Evolutionary conservation across 2,113 vertebrate species (phyloP), one percentile per base, ranked within the genome.

Genomic region (Laticauda laticaudata): DNA sequence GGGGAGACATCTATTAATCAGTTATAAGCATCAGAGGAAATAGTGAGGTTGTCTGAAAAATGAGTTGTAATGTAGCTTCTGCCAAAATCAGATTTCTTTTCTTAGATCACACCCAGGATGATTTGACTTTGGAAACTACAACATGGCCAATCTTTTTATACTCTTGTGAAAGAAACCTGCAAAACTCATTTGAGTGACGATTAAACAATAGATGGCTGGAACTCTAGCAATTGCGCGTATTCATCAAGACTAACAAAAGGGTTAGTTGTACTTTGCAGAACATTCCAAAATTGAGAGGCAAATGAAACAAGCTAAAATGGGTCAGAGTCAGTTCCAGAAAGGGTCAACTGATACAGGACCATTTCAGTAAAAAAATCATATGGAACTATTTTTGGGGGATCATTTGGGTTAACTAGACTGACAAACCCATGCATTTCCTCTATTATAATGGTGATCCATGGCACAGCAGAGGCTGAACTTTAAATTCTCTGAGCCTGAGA

Each of bases 161-260:
- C 95, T 21, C 0, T 97, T 97, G 95, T 95, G 97, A 97, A 97
- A 93, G 85, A 95, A 94, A 75, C 20, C 56, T 39, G 93, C 91
- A 64, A 94, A 6, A 87, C 5, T 57, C 91, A 92, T 53, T 87
- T 48, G 34, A 14, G 39, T 29, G 51, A 57, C 93, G 93, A 24
- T 90, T 8, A 9, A 39, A 81, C 88, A 45, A 11, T 57, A 6
- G 56, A 85, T 93, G 85, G 24, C 9, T 94, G 86, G 94, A 64
- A 93, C 64, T 53, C 64, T 23, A 88, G 75, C 24, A 8, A 14
- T 90, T 93, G 64, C 45, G 43, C 43, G 26, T 15, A 21, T 11
- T 12, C 15, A 34, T 85, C 39, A 45, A 3, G 6, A 43, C 54
- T 39, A 56, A 2, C 51, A 48, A 54, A 48, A 59, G n/a, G 34